A percentile compares a stretch with the other conserved stretches of the same genome.
These are phyloP conservation scores for Watsonalla binaria DNA, from an alignment of 2,888 invertebrate genomes.

Conservation along the genomic window DNA sequence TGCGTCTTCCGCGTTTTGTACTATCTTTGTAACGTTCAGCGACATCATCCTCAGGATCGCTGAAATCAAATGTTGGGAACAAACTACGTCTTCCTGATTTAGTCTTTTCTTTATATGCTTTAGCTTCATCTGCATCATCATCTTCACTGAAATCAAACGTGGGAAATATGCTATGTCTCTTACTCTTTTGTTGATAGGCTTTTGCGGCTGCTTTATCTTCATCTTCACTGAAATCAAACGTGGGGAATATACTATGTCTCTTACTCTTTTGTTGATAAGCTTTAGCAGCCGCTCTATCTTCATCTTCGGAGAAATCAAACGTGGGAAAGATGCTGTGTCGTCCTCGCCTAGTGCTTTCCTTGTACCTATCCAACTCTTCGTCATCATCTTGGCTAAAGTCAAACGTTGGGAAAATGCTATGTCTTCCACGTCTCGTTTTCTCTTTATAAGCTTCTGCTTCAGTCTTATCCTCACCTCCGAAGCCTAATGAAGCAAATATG, in stretches of 20 bases:
- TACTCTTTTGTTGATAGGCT: conserved; percentile 50
- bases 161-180: conserved; percentile 62
- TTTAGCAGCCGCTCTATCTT: conserved; percentile 45
- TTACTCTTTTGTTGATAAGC: conserved; percentile 53
- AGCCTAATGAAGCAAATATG: conserved; percentile 54
- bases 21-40: conserved; percentile 58
- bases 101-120: conserved; percentile 56
- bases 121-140: conserved; percentile 39
- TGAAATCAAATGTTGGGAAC: conserved; percentile 66
- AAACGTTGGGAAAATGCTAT: conserved; percentile 62
- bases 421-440: conserved; percentile 56
- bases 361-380: conserved; percentile 39
- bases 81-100: conserved; percentile 60
- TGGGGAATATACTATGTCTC: conserved; percentile 60
- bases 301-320: conserved; percentile 67
- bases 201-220: conserved; percentile 49
- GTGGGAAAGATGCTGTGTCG: conserved; percentile 61
- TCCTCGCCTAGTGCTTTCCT: conserved; percentile 53
- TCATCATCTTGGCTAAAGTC: conserved; percentile 58
- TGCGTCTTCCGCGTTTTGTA: conserved; percentile 58
- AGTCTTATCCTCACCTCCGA: conserved; percentile 42
- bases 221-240: conserved; percentile 65
- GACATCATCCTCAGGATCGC: conserved; percentile 52
- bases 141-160: conserved; percentile 62
- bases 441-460: conserved; percentile 58